Evolutionary conservation across 1,140 invertebrate species (phyloP), one percentile per base, ranked within the genome.

Genomic region (Scaptodrosophila lebanonensis): DNA sequence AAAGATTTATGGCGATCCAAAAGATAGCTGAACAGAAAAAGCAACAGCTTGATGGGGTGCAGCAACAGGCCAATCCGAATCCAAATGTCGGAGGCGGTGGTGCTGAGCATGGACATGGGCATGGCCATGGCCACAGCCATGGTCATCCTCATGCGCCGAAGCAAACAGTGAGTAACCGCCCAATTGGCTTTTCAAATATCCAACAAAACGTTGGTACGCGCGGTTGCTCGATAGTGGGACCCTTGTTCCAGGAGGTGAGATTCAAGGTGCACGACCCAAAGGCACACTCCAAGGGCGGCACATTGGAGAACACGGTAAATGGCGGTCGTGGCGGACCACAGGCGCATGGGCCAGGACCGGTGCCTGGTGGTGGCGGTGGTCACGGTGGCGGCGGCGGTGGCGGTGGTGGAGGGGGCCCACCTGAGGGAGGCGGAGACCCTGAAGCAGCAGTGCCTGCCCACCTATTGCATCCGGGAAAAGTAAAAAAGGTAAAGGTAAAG

Each of bases 231-330:
- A 92, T 92, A 93, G 92, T 92, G 90, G 87, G 88, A 90, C 90
- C 89, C 91, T 90, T 91, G 92, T 92, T 93, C 89, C 93, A 97
- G 94, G 94, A 96, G 91, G 95, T 97, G 87, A 93, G 95, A 83
- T 96, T 95, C 90, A 96, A 96, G 90, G 94, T 96, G 50, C 94
- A 96, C 88, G 95, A 96, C 90, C 95, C 95, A 7, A 96, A 96
- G 88, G 94, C 93, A 83, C 94, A 96, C 87, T 95, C 93, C 83
- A 96, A 96, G 89, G 94, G 95, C 42, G 94, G 94, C 17, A 95
- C 94, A 1, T 89, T 96, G 58, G 95, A 96, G 88, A 96, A 95
- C 86, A 96, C 94, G 27, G 93, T 96, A 44, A 96, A 96, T 85
- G 95, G 95, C 22, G 90, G 93, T 1, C 88, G 91, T 47, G 89